These are phyloP conservation scores for Anneissia japonica DNA, from an alignment of 35 echinoderm and acorn worm species.

Conservation along the genomic window DNA sequence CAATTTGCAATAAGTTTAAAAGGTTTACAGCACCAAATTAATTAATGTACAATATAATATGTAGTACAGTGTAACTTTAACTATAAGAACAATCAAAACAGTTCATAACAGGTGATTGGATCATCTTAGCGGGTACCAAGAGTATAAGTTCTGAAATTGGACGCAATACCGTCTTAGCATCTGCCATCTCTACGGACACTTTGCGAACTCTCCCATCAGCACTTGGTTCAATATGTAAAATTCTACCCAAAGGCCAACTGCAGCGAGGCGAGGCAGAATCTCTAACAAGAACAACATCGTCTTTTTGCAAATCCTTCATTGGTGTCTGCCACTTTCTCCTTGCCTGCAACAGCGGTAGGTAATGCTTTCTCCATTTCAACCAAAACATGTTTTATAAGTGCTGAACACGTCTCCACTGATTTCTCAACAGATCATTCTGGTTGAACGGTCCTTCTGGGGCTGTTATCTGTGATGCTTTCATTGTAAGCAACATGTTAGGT, in stretches of 20 bases:
- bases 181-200: too few species aligned
- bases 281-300: background rate
- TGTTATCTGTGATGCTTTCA: background rate
- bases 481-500: background rate
- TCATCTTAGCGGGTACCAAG: too few species aligned
- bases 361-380: background rate
- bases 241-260: slow-evolving; percentile 33
- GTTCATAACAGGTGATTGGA: too few species aligned
- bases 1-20: too few species aligned
- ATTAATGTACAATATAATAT: too few species aligned
- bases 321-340: background rate
- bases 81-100: too few species aligned
- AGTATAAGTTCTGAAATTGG: too few species aligned
- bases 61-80: too few species aligned
- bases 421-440: background rate
- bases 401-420: background rate
- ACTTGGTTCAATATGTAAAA: background rate
- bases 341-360: background rate
- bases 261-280: background rate
- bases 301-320: background rate
- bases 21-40: too few species aligned
- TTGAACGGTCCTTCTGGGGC: background rate
- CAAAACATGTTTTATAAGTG: background rate
- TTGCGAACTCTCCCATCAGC: background rate
- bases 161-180: too few species aligned